A percentile compares a stretch with the other conserved stretches of the same genome.
These are phyloP conservation scores for Alcedo atthis DNA, from an alignment of 2,797 vertebrate species.

Conservation along the genomic window DNA sequence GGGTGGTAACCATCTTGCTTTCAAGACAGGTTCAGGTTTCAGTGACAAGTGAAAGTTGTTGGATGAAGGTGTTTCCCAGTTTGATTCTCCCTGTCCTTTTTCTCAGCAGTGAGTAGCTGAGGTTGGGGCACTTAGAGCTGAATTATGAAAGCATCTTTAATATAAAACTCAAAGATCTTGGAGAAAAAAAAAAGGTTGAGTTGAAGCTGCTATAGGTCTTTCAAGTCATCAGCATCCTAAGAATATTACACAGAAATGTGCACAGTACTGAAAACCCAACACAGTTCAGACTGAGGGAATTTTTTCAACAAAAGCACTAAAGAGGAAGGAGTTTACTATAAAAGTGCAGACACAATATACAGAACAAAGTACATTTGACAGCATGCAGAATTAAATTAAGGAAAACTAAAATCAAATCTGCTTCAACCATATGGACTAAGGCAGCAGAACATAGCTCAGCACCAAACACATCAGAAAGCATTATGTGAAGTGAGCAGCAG, in stretches of 20 bases:
- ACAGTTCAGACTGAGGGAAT: constrained; percentile 19
- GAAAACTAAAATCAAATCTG: constrained; percentile 68
- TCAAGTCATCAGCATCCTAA: constrained; percentile 13
- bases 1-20: neutral
- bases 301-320: constrained; percentile 26
- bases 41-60: neutral
- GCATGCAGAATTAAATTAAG: constrained; percentile 61
- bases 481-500: constrained; percentile 53
- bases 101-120: neutral
- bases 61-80: neutral
- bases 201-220: neutral
- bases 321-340: constrained; percentile 46
- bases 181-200: neutral
- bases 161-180: neutral
- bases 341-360: constrained; percentile 49
- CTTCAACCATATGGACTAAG: constrained; percentile 60
- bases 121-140: neutral
- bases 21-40: neutral
- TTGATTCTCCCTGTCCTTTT: neutral
- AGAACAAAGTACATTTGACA: constrained; percentile 65
- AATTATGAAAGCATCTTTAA: neutral
- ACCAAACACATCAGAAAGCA: constrained; percentile 61
- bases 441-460: constrained; percentile 56
- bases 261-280: neutral
- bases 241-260: neutral